Evolutionary conservation across 2,888 invertebrate genomes (phyloP).

Genomic region (Eurytoma adleriae): DNA sequence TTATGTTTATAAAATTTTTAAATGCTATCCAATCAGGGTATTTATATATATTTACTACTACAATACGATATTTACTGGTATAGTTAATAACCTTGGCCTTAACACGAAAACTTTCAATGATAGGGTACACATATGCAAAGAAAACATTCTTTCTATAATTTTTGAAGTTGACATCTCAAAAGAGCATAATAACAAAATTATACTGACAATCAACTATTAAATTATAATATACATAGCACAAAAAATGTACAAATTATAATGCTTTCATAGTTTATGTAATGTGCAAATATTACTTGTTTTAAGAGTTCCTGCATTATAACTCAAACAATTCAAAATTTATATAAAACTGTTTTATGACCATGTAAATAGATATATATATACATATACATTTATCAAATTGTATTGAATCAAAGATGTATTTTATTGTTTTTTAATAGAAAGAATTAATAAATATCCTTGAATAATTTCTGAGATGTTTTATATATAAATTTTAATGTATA

Average conservation of each 20-base stretch:
- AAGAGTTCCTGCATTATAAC: constrained; percentile 45
- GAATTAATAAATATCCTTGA: constrained; percentile 28
- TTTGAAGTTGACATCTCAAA: background rate
- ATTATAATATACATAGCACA: background rate
- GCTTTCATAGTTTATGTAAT: constrained; percentile 16
- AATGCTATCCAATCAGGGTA: constrained; percentile 29
- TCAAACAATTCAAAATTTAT: constrained; percentile 16
- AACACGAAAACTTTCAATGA: constrained; percentile 23
- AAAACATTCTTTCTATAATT: background rate
- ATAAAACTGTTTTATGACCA: constrained; percentile 23
- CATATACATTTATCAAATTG: constrained; percentile 30
- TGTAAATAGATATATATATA: constrained; percentile 31
- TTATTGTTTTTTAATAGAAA: constrained; percentile 27
- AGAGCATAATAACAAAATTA: background rate
- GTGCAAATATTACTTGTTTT: constrained; percentile 40
- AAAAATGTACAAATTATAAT: constrained; percentile 35
- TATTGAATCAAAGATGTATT: constrained; percentile 42
- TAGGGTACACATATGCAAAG: background rate
- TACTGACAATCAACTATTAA: constrained; percentile 33
- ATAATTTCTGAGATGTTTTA: constrained; percentile 5
- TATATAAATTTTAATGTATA: background rate
- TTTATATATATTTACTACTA: constrained; percentile 3
- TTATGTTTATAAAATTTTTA: constrained; percentile 18
- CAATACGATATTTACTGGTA: constrained; percentile 1
- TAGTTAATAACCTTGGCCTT: constrained; percentile 23